These are phyloP conservation scores for Karalla daura DNA, from an alignment of 2,797 vertebrate genomes.

Conservation along the genomic window DNA sequence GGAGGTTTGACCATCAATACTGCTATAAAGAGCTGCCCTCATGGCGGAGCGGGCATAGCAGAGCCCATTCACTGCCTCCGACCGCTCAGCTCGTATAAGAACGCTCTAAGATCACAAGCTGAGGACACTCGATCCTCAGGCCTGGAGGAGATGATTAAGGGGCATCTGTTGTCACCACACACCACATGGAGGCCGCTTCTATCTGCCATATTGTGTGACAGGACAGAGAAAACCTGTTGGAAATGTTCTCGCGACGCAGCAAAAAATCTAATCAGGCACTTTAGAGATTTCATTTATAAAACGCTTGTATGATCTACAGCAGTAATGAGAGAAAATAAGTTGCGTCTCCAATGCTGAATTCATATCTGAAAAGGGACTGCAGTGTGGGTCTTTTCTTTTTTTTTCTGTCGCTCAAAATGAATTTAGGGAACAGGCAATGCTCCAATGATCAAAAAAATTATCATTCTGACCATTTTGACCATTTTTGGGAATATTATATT, in stretches of 20 bases:
- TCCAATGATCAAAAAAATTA: not conserved
- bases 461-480: not conserved
- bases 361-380: not conserved
- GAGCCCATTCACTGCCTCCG: not conserved
- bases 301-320: not conserved
- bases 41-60: not conserved
- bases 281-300: not conserved
- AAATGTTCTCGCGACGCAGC: not conserved
- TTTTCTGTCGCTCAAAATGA: too few species aligned
- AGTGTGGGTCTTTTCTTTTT: not conserved
- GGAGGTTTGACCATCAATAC: too few species aligned
- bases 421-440: not conserved
- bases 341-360: not conserved
- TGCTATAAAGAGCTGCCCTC: constrained; percentile 1
- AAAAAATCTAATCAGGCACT: not conserved
- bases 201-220: not conserved
- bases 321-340: not conserved
- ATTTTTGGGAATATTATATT: not conserved
- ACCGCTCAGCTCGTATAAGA: constrained; percentile 11
- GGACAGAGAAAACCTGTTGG: not conserved
- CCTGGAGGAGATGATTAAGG: constrained; percentile 20
- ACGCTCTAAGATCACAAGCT: not conserved
- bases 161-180: constrained; percentile 7
- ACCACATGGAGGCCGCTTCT: not conserved
- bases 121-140: constrained; percentile 1